Base-by-base conservation (phyloP, 2,888 invertebrate species). In the Fissipunctia ypsillon region DNA sequence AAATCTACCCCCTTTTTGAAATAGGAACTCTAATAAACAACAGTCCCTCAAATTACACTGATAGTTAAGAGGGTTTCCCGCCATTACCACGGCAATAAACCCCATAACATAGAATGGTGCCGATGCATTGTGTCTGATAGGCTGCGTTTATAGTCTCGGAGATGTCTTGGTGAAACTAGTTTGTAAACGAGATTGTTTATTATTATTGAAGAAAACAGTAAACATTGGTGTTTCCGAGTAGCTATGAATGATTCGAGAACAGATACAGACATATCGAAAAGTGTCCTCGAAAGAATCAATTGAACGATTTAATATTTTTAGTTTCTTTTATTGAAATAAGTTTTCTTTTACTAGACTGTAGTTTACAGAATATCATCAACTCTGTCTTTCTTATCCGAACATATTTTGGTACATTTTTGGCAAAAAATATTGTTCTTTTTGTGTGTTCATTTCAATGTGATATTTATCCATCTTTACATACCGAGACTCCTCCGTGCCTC, bases 31-130 rank as follows among this genome's bases (percentile, higher is more conserved):
- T 66, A 71, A 81, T 76, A 76, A 81, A 83, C 69, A 61, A 65
- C 66, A 63, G 45, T 41, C 61, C 73, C 69, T 66, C 45, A 38
- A 67, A 79, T 84, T 70, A 81, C 72, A 59, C 63, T 76, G 79
- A 81, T 73, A 76, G 56, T 79, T 72, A 59, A 74, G 69, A 79
- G 76, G 72, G 76, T 60, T 64, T 25, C 45, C 52, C 41, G 5
- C 59, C 67, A 79, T 81, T 68, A 73, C 71, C 12, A 57, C 35
- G 50, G 72, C 38, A 56, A 35, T 74, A 73, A 84, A 79, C 69
- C 57, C 61, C 54, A 63, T 81, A 72, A 66, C 66, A 68, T 71
- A 65, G 59, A 69, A n/a, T n/a, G n/a, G n/a, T 63, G 68, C 43
- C 59, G 69, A 63, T 73, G 63, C 25, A 76, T 68, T 54, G 63